Evolutionary conservation across 2,797 vertebrate genomes (phyloP), one percentile per base, ranked within the genome.

Genomic region (Rhabdomys pumilio): DNA sequence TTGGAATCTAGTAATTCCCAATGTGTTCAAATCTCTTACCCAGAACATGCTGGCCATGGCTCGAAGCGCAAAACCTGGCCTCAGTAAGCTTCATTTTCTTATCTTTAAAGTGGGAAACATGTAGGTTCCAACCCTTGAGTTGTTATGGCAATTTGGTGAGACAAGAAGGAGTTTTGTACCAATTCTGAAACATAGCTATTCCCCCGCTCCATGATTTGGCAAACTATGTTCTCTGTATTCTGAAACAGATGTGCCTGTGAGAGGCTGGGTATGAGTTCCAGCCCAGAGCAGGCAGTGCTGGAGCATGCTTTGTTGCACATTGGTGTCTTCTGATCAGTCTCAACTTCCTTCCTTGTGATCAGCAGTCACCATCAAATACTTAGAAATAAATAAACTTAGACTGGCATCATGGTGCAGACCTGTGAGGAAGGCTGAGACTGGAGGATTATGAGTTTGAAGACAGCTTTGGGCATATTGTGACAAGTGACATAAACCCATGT

Each of bases 381-480:
- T 93, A 92, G 81, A 93, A 89, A 80, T 72, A 24, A 67, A 47
- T 82, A 31, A 31, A 53, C 38, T 67, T 47, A 90, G 22, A 59
- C 3, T 15, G 44, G 73, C 24, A 38, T 31, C 76, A 63, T 53
- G 61, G 13, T 6, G 1, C 44, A 29, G 34, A 26, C 22, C 31
- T 29, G 59, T 47, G 31, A 90, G 75, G 76, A 38, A 50, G 34
- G 47, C 89, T 29, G 75, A 41, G 75, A 47, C 34, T 38, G 75
- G 89, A 77, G 41, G 44, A 67, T 67, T 24, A 3, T 17, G 31
- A 63, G 31, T 77, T 63, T 47, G 73, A 89, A 77, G 75, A 57
- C 53, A 55, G 19, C 61, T 44, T 26, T 41, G 63, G 79, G 29
- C 29, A 4, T 61, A 50, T 4, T 1, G 0, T 72, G 38, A 31